phyloP scores from a whole-genome alignment of 2,113 vertebrate species.

The Megalops atlanticus region DNA sequence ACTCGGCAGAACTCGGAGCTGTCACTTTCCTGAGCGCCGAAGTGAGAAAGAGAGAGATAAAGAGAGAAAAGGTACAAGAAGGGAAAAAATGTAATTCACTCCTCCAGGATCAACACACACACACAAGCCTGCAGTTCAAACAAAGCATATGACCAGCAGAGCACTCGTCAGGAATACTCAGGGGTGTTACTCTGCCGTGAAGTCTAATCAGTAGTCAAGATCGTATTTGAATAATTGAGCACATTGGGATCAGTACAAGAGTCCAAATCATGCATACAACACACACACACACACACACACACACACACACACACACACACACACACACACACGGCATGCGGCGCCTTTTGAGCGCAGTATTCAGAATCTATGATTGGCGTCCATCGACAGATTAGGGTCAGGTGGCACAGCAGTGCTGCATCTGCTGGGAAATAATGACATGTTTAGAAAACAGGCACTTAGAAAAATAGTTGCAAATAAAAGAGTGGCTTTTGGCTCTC shows the following conservation, averaged over 20 bases:
- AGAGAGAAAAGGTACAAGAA: slow-evolving; percentile 1
- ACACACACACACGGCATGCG: neutral
- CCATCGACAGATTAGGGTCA: neutral
- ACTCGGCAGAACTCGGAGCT: slow-evolving; percentile 46
- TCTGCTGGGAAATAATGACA: too few species aligned
- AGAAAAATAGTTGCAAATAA: neutral
- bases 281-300: neutral
- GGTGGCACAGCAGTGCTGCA: slow-evolving; percentile 1
- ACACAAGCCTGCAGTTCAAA: neutral
- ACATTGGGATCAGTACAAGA: neutral
- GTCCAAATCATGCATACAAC: neutral
- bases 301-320: neutral
- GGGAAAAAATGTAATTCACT: neutral
- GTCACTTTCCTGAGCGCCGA: neutral
- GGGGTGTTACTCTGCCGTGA: neutral
- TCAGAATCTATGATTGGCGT: neutral
- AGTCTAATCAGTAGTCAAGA: neutral
- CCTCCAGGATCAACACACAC: neutral
- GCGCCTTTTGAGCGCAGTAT: slow-evolving; percentile 4
- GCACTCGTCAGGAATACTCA: neutral
- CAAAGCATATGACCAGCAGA: neutral
- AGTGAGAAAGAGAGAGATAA: neutral
- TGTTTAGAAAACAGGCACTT: neutral
- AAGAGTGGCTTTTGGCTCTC: neutral
- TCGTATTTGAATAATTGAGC: neutral